Evolutionary conservation across 2,797 vertebrate species (phyloP).

Genomic region (Hyperoplus immaculatus): DNA sequence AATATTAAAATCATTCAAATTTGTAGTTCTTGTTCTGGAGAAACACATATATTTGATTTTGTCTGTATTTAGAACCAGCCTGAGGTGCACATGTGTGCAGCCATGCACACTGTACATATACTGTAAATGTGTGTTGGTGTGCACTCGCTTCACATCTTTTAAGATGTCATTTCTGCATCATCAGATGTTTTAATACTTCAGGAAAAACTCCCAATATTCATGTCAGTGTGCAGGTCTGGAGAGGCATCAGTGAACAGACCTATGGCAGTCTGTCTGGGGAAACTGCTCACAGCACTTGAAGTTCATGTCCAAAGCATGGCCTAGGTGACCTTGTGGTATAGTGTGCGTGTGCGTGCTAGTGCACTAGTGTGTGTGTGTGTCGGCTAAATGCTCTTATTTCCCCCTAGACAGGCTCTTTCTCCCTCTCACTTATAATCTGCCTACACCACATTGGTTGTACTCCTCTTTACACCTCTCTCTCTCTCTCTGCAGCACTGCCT

Average conservation of each 20-base stretch:
- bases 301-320: constrained; percentile 53
- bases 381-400: constrained; percentile 70
- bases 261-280: constrained; percentile 42
- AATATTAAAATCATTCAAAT: too few species aligned
- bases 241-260: constrained; percentile 29
- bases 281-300: constrained; percentile 30
- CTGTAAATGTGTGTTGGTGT: too few species aligned
- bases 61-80: too few species aligned
- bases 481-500: constrained; percentile 23
- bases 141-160: constrained; percentile 23
- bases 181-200: constrained; percentile 41
- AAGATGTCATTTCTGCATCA: constrained; percentile 27
- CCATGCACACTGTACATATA: too few species aligned
- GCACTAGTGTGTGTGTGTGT: constrained; percentile 25
- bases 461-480: constrained; percentile 67
- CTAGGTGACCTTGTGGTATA: constrained; percentile 73
- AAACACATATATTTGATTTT: too few species aligned
- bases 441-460: constrained; percentile 63
- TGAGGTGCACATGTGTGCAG: not conserved
- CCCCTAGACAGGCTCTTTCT: constrained; percentile 69
- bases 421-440: constrained; percentile 79
- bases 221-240: constrained; percentile 51
- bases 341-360: not conserved
- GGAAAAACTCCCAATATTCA: constrained; percentile 57
- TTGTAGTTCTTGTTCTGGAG: too few species aligned